A percentile compares a stretch with the other conserved stretches of the same genome.
Evolutionary conservation across 2,888 invertebrate species (phyloP).

Genomic region (Cheilosia vernalis): DNA sequence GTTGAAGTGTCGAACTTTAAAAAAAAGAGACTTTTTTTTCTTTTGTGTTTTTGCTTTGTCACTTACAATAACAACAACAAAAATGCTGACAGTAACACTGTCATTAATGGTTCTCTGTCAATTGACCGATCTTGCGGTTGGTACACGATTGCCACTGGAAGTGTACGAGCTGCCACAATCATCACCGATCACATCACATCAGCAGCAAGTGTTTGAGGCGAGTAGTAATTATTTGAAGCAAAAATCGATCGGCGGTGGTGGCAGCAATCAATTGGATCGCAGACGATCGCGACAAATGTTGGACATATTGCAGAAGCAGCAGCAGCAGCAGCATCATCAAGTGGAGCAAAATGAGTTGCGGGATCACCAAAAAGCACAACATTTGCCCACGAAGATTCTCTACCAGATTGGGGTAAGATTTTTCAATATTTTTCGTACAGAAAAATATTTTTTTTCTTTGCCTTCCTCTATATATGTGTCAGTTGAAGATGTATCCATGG

Average conservation of each 20-base stretch:
- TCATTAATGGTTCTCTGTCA: constrained; percentile 77
- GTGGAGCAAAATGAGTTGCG: constrained; percentile 63
- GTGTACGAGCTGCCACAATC: constrained; percentile 81
- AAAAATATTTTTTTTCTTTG: constrained; percentile 5
- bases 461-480: neutral
- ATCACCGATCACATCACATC: constrained; percentile 70
- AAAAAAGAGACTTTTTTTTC: neutral
- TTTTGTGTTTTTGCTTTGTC: neutral
- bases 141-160: constrained; percentile 82
- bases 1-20: constrained; percentile 2
- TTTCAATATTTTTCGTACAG: neutral
- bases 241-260: constrained; percentile 58
- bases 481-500: constrained; percentile 26
- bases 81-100: constrained; percentile 76
- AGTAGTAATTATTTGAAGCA: constrained; percentile 71
- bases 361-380: constrained; percentile 51
- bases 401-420: constrained; percentile 85
- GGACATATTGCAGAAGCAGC: constrained; percentile 82
- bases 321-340: constrained; percentile 76
- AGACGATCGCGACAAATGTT: constrained; percentile 84
- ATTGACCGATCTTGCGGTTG: constrained; percentile 77
- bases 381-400: constrained; percentile 85
- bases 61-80: constrained; percentile 7
- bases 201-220: constrained; percentile 71
- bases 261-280: constrained; percentile 78